Conservation (phyloP, 2,888 invertebrate species). For the Chaetogeoica ovagalla region DNA sequence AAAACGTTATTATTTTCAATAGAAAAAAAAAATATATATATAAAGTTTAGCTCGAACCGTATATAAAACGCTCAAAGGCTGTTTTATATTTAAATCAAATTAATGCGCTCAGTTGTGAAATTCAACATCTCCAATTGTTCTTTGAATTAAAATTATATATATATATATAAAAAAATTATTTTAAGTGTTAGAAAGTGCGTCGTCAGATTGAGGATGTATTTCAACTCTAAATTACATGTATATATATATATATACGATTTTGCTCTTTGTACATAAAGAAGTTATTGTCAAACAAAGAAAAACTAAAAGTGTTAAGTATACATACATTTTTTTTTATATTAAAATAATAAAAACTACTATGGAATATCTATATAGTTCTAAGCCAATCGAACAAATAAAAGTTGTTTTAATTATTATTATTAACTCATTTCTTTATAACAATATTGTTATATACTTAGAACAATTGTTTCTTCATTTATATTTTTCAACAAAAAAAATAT, state of each 20-base stretch:
- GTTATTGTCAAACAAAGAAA: background rate
- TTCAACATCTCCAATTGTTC: background rate
- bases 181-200: background rate
- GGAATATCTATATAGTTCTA: too few relatives aligned
- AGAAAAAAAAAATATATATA: background rate
- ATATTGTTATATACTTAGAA: background rate
- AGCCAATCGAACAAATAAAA: too few relatives aligned
- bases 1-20: conserved; percentile 14
- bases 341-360: too few relatives aligned
- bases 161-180: background rate
- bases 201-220: background rate
- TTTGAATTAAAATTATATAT: background rate
- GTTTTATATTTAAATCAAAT: background rate
- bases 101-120: background rate
- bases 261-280: background rate
- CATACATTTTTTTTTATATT: too few relatives aligned
- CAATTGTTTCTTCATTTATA: background rate
- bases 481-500: background rate
- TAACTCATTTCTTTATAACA: too few relatives aligned
- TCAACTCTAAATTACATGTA: background rate
- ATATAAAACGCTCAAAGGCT: conserved; percentile 1
- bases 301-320: too few relatives aligned
- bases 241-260: background rate
- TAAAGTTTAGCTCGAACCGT: conserved; percentile 7
- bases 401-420: too few relatives aligned